phyloP scores from a whole-genome alignment of 1,140 invertebrate genomes.

The Conus betulinus region DNA sequence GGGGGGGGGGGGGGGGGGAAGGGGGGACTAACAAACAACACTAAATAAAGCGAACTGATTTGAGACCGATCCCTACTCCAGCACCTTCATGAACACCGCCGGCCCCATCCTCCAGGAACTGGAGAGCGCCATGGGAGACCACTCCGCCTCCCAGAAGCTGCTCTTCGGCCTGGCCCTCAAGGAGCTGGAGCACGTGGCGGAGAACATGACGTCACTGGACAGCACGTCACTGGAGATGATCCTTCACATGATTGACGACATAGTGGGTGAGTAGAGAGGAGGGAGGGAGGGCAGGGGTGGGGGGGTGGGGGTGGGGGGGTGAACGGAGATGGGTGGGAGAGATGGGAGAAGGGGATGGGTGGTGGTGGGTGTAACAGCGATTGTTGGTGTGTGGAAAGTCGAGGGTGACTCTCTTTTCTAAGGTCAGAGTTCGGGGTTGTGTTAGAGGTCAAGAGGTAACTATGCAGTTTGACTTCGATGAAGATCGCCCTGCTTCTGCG shows the following conservation, averaged over 20 bases:
- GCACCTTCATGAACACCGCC: neutral
- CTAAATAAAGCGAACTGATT: too few species aligned
- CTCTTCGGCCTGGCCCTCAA: neutral
- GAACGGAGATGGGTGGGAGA: neutral
- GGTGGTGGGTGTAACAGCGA: too few species aligned
- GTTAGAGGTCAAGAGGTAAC: too few species aligned
- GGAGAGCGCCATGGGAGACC: neutral
- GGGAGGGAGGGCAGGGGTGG: neutral
- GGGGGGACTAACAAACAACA: too few species aligned
- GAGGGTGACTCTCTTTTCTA: too few species aligned
- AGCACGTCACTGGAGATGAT: neutral
- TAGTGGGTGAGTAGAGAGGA: neutral
- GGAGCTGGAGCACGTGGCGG: neutral
- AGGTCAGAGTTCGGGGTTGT: too few species aligned
- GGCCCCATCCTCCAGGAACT: neutral
- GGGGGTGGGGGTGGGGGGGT: neutral
- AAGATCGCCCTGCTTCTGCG: too few species aligned
- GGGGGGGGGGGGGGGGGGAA: too few species aligned
- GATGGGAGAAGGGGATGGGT: too few species aligned
- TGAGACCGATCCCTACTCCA: too few species aligned
- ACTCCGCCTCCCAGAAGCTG: neutral
- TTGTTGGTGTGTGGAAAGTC: too few species aligned
- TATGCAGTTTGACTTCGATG: too few species aligned
- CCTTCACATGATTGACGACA: neutral
- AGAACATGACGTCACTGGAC: slow-evolving; percentile 2